Base-by-base conservation (phyloP, 2,113 vertebrate species). In the Vulpes vulpes region DNA sequence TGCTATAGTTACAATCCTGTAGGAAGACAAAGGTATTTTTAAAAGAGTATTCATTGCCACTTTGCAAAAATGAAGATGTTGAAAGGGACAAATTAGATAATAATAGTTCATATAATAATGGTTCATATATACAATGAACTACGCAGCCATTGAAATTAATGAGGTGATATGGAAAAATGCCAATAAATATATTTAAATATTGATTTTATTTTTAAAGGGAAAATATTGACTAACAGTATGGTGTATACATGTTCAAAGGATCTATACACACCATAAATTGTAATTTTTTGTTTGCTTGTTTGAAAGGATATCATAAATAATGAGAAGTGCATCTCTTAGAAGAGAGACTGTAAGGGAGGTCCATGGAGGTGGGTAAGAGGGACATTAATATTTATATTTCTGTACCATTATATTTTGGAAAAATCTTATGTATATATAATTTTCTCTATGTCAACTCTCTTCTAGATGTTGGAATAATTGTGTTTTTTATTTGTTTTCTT, bases 171-270 rank as follows among this genome's bases (percentile, higher is more conserved):
- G 35, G 8, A 57, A 89, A 91, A 91, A 65, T 32, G 11, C 17
- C 69, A 55, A 53, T 23, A 67, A 80, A 15, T 78, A 91, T 64
- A 73, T 53, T 78, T 82, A 83, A 76, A 14, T 43, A 32, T n/a
- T n/a, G 53, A 84, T 71, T 97, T 93, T 32, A 78, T 53, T 60
- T 64, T 96, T 76, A 74, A 94, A 88, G 7, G 10, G 20, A 82
- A 86, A 5, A 55, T 59, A 38, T 73, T 80, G 1, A 92, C 16
- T 93, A 71, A 11, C 17, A 74, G 9, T 65, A 59, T 69, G 4
- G 8, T 79, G 0, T 17, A 25, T 53, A 55, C 3, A 76, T 88
- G 97, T 96, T 89, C 43, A 87, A 95, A 35, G 15, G 27, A 62
- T 76, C 78, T 81, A 32, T 25, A 76, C n/a, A 73, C 65, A 27